phyloP scores from a whole-genome alignment of 2,113 vertebrate species.

The Cephalopholis sonnerati region DNA sequence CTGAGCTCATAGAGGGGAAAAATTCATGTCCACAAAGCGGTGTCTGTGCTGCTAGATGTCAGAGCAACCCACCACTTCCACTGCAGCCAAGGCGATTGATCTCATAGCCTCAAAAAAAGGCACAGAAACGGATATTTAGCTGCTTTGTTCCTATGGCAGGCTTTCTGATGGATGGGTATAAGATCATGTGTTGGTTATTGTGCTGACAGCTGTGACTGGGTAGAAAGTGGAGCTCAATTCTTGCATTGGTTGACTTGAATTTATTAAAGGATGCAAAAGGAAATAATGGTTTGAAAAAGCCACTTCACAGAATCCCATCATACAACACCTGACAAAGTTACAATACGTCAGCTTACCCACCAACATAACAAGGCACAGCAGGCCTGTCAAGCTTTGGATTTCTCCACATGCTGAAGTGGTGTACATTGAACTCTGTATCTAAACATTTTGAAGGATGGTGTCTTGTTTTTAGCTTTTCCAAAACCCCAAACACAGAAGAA shows the following conservation, averaged over 20 bases:
- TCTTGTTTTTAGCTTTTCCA: not conserved
- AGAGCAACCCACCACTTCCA: slow-evolving; percentile 65
- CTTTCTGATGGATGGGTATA: slow-evolving; percentile 34
- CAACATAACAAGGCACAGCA: not conserved
- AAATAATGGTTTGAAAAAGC: not conserved
- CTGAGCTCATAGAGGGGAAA: slow-evolving; percentile 70
- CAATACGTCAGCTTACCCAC: not conserved
- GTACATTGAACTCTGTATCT: not conserved
- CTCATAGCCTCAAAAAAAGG: slow-evolving; percentile 26
- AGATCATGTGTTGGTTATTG: slow-evolving; percentile 17
- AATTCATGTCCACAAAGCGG: slow-evolving; percentile 64
- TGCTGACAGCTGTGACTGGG: not conserved
- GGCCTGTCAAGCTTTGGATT: not conserved
- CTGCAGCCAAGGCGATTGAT: slow-evolving; percentile 42
- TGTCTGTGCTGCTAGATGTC: slow-evolving; percentile 66
- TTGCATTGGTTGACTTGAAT: not conserved
- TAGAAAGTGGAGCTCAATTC: not conserved
- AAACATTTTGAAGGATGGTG: not conserved
- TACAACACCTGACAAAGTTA: not conserved
- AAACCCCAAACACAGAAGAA: not conserved
- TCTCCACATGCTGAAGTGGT: not conserved
- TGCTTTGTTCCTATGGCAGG: slow-evolving; percentile 14
- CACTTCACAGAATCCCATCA: slow-evolving; percentile 24
- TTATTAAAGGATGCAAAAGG: not conserved
- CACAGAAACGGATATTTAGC: slow-evolving; percentile 20